Evolutionary conservation across 1,140 invertebrate species (phyloP), one percentile per base, ranked within the genome.

Genomic region (Tetramorium simillimum): DNA sequence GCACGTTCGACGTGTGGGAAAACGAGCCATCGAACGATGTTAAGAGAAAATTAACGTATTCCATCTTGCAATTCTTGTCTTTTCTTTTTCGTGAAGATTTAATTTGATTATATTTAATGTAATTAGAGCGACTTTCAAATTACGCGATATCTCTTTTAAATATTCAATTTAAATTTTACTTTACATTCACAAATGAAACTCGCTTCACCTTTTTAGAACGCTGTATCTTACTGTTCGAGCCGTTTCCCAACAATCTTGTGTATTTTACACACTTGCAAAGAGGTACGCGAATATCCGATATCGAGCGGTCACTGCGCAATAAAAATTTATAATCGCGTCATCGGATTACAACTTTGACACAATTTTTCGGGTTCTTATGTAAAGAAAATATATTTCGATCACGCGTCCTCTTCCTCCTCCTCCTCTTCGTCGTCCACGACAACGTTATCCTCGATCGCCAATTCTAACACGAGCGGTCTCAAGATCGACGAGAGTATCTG

Each of bases 401-500:
- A 43, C 10, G 67, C 40, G 12, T 21, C 2, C n/a, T 78, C 33
- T 10, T 51, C 49, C 4, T 85, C 58, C 24, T 90, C 88, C 16
- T 63, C 14, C 1, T 67, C 56, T 4, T 87, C 67, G 12, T 91
- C 89, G 9, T 84, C 53, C 10, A 78, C 86, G 2, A 16, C 46
- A 14, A 53, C 58, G 24, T 84, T 86, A 12, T 90, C 60, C 5
- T 86, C 62, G 2, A 33, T 24, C 21, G 46, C 12, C 16, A 62
- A 62, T 49, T 65, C 72, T 3, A 14, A 88, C 0, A 90, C 90
- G 12, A 92, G 53, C 0, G 92, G 90, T 33, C 84, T 90, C 24
- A 92, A 90, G 12, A 94, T 94, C 10, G 92, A 91, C 10, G 88
- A 86, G 3, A 94, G 87, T 86, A 95, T 94, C 18, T 93, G 86